Percentiles rank a stretch among this genome's conserved stretches.
phyloP scores from a whole-genome alignment of 2,113 vertebrate genomes.

The Chascanopsetta lugubris region DNA sequence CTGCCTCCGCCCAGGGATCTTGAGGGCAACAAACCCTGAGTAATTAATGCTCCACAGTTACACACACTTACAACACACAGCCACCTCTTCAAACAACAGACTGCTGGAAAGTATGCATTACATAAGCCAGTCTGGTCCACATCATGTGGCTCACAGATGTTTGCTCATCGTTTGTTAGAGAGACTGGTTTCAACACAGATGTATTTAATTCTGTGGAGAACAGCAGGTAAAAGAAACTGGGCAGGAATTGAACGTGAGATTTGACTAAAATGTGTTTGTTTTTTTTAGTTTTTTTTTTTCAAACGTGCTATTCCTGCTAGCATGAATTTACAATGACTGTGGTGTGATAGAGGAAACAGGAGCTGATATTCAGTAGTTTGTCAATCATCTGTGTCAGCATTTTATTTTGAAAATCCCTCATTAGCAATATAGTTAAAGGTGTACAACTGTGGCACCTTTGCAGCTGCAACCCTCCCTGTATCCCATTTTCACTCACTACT shows the following conservation, averaged over 20 bases:
- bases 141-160: conserved; percentile 61
- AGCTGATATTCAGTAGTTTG: no score
- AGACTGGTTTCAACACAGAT: conserved; percentile 18
- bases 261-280: conserved; percentile 7
- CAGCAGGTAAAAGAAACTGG: neutral
- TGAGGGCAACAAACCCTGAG: conserved; percentile 37
- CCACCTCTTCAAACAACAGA: conserved; percentile 44
- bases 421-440: no score
- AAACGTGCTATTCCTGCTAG: neutral
- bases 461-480: no score
- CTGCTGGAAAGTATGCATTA: conserved; percentile 17
- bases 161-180: conserved; percentile 38
- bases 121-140: conserved; percentile 35
- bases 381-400: no score
- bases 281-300: no score
- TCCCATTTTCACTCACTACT: no score
- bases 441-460: no score
- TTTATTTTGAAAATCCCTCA: no score
- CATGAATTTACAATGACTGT: no score
- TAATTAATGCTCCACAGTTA: conserved; percentile 52
- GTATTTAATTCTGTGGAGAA: neutral
- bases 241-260: neutral
- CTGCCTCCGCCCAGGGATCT: conserved; percentile 41
- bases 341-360: no score
- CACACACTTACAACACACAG: conserved; percentile 21